These are phyloP conservation scores for Gobiocypris rarus DNA, from an alignment of 2,113 vertebrate genomes.

Conservation along the genomic window DNA sequence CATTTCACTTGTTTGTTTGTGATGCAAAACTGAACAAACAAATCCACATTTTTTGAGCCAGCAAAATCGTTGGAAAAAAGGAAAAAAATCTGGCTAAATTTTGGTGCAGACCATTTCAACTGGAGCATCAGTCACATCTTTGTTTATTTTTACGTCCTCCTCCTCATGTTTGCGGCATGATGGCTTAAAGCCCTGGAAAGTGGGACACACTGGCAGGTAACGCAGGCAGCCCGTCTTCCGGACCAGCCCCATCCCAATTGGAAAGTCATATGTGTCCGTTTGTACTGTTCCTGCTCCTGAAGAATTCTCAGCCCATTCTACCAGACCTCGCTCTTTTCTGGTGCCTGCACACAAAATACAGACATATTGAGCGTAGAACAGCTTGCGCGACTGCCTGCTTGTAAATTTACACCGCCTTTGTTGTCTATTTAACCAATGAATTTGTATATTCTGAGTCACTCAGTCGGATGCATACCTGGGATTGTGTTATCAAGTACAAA, in stretches of 20 bases:
- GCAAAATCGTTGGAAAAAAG: not conserved
- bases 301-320: constrained; percentile 81
- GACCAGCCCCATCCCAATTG: constrained; percentile 84
- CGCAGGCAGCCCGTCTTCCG: constrained; percentile 74
- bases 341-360: constrained; percentile 75
- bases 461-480: constrained; percentile 80
- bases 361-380: not conserved
- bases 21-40: constrained; percentile 26
- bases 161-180: constrained; percentile 11
- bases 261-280: constrained; percentile 86
- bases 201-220: constrained; percentile 86
- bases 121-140: constrained; percentile 38
- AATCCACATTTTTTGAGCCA: not conserved
- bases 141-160: constrained; percentile 24
- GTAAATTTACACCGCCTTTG: not conserved
- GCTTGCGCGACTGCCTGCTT: not conserved
- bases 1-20: not conserved
- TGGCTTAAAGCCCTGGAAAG: constrained; percentile 83
- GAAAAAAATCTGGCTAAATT: constrained; percentile 59
- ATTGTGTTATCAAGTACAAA: constrained; percentile 95
- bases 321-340: constrained; percentile 84
- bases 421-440: not conserved
- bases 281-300: constrained; percentile 65
- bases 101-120: constrained; percentile 70
- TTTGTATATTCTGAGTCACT: not conserved